Evolutionary conservation across 35 echinoderm and acorn worm species (phyloP), one percentile per base, ranked within the genome.

Genomic region (Strongylocentrotus purpuratus): DNA sequence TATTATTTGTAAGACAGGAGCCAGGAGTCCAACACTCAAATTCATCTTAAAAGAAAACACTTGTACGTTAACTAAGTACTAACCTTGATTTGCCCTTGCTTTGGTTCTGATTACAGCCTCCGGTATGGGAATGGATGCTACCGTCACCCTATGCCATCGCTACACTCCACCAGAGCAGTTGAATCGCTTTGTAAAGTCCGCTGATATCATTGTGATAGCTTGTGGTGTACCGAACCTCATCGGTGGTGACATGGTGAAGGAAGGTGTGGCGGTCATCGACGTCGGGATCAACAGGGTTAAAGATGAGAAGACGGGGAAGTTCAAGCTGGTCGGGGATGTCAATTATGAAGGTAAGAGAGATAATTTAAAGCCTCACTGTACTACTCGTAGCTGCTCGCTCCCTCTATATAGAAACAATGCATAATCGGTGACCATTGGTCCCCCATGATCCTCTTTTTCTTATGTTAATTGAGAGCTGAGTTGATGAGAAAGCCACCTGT

Each of bases 211-310:
- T 28, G 95, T 98, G 0, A 95, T 94, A 18, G 97, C 97, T 31
- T 96, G 96, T 33, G 97, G 97, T 9, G 92, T 65, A 60, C 97
- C 97, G 14, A 60, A 92, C 47, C 95, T 98, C 7, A 96, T 98
- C 31, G 96, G 86, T 4, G 96, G 96, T 12, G 96, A 98, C 90
- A 98, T 98, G 97, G 94, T 98, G 31, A 98, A 97, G 94, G 97
- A 97, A 18, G 97, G 97, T 5, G 96, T 95, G 55, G 95, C 95
- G 10, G 95, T 98, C 46, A 97, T 98, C 31, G 97, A 98, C 46
- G 97, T 97, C 35, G 97, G 97, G n/a, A 97, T 98, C 88, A 98
- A 96, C 46, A 89, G 97, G 92, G 52, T 97, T 33, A 70, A 85
- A 35, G 95, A 98, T 94, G 60, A 86, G 45, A 65, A 94, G 48